A percentile compares a stretch with the other conserved stretches of the same genome.
These are phyloP conservation scores for Anisognathus igniventris DNA, from an alignment of 2,797 vertebrate species.

Conservation along the genomic window DNA sequence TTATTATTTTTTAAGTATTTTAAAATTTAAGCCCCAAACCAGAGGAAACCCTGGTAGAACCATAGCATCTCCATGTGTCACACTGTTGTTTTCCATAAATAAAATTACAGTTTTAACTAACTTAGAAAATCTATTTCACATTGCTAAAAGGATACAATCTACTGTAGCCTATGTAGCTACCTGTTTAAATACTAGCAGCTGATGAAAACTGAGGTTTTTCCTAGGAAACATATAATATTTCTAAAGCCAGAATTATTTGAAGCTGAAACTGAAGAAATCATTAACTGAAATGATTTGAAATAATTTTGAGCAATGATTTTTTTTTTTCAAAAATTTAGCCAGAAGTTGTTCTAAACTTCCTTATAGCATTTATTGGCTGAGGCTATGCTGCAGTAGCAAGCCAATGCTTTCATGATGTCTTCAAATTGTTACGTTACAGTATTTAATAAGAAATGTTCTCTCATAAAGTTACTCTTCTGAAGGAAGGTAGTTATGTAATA, in stretches of 20 bases:
- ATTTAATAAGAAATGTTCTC: background rate
- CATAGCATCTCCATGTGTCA: background rate
- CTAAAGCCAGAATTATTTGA: background rate
- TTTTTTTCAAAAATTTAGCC: background rate
- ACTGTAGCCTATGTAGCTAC: background rate
- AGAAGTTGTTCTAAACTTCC: background rate
- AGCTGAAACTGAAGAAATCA: background rate
- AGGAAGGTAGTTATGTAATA: background rate
- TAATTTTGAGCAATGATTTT: background rate
- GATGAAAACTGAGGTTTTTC: background rate
- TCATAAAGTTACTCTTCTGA: background rate
- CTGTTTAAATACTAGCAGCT: background rate
- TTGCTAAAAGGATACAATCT: background rate
- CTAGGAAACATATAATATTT: background rate
- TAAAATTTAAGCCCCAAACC: background rate
- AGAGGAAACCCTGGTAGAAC: background rate
- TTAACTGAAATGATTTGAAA: background rate
- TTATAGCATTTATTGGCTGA: background rate
- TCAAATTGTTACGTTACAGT: background rate
- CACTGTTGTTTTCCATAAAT: background rate
- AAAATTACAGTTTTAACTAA: background rate
- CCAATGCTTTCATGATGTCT: background rate
- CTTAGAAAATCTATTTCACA: background rate
- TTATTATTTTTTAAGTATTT: background rate
- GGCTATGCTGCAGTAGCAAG: background rate